Conservation (phyloP, 37 sponge, comb jelly and placozoan genomes). For the Beroe ovata region DNA sequence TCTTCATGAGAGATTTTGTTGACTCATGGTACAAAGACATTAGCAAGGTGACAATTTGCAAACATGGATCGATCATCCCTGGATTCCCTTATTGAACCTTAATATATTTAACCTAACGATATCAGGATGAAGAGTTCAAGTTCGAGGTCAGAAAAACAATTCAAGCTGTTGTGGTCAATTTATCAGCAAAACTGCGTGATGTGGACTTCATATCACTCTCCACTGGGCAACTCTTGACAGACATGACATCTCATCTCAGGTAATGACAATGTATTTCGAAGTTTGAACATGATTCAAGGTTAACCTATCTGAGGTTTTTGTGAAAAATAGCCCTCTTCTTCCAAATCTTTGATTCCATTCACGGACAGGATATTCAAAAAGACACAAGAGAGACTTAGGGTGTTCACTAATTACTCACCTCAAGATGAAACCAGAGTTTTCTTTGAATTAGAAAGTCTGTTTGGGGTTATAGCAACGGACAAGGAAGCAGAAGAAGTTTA, state of each 20-base stretch:
- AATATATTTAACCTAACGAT: not conserved
- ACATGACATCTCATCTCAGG: constrained; percentile 63
- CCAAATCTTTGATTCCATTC: too few species aligned
- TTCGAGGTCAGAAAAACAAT: constrained; percentile 53
- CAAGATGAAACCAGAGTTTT: constrained; percentile 62
- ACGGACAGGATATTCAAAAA: constrained; percentile 44
- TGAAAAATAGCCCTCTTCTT: too few species aligned
- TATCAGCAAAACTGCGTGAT: constrained; percentile 45
- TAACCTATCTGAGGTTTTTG: too few species aligned
- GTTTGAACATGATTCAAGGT: too few species aligned
- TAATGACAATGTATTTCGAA: not conserved
- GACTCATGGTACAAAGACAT: constrained; percentile 50
- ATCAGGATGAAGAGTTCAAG: constrained; percentile 66
- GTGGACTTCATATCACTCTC: constrained; percentile 57
- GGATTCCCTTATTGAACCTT: not conserved
- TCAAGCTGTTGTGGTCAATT: constrained; percentile 41
- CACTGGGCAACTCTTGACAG: constrained; percentile 51
- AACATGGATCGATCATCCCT: too few species aligned
- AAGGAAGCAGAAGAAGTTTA: constrained; percentile 56
- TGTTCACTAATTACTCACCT: constrained; percentile 40
- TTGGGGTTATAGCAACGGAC: constrained; percentile 45
- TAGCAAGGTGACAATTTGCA: constrained; percentile 62
- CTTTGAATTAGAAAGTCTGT: constrained; percentile 59
- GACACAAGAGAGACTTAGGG: constrained; percentile 46
- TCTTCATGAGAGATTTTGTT: constrained; percentile 67